These are phyloP conservation scores for Sorex maritimensis DNA, from an alignment of 2,797 vertebrate species.

Conservation along the genomic window DNA sequence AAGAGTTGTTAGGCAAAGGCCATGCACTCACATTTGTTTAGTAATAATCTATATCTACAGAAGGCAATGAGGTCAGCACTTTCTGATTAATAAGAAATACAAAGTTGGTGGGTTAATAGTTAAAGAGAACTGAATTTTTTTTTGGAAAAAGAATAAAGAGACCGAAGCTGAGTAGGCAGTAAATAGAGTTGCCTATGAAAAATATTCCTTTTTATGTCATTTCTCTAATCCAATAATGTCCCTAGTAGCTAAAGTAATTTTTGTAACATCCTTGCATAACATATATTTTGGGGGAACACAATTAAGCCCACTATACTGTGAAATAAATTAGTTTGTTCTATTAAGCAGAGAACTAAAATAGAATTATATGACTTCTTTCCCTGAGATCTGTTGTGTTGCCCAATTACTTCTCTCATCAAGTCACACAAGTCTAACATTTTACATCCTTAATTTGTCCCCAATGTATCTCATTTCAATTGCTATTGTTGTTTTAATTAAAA, in stretches of 20 bases:
- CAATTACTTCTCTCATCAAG: slow-evolving; percentile 26
- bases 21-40: neutral
- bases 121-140: neutral
- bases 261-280: neutral
- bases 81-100: neutral
- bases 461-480: neutral
- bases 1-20: neutral
- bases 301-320: neutral
- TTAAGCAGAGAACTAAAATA: slow-evolving; percentile 16
- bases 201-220: neutral
- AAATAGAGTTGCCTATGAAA: neutral
- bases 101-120: neutral
- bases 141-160: neutral
- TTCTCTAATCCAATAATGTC: neutral
- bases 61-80: neutral
- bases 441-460: neutral
- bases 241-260: neutral
- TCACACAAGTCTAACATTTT: slow-evolving; percentile 9
- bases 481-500: slow-evolving; percentile 32
- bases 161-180: neutral
- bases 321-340: slow-evolving; percentile 11
- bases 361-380: slow-evolving; percentile 5
- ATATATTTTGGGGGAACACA: neutral
- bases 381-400: neutral
- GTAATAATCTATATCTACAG: neutral